phyloP scores from a whole-genome alignment of 2,888 invertebrate species.

The Ametastegia equiseti region DNA sequence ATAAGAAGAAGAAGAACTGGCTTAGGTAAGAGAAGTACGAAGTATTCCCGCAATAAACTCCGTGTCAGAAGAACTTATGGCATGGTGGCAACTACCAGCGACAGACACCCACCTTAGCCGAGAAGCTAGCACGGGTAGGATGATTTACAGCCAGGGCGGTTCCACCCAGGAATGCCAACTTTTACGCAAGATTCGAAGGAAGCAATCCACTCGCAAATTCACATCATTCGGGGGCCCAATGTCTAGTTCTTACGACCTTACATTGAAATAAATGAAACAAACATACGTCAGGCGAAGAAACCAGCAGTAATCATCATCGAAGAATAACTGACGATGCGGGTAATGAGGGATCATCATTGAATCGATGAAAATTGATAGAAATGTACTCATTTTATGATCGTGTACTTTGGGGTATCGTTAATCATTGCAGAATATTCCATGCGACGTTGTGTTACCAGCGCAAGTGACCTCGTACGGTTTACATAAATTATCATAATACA shows the following conservation, averaged over 20 bases:
- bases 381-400: no score
- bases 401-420: neutral
- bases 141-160: conserved; percentile 64
- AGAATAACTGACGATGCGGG: no score
- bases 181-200: conserved; percentile 68
- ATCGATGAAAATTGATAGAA: no score
- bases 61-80: conserved; percentile 68
- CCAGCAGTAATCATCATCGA: no score
- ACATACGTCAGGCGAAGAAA: no score
- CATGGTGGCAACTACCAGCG: conserved; percentile 69
- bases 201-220: conserved; percentile 50
- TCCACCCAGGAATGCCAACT: conserved; percentile 74
- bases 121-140: conserved; percentile 54
- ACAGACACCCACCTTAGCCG: conserved; percentile 65
- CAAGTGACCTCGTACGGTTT: conserved; percentile 43
- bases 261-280: no score
- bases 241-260: no score
- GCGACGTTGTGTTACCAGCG: neutral
- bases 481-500: conserved; percentile 47
- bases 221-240: no score
- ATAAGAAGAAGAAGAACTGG: conserved; percentile 60
- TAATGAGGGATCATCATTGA: no score
- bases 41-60: conserved; percentile 73
- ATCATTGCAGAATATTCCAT: conserved; percentile 37
- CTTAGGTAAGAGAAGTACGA: conserved; percentile 68